Evolutionary conservation across 2,113 vertebrate species (phyloP), one percentile per base, ranked within the genome.

Genomic region (Archilochus colubris): DNA sequence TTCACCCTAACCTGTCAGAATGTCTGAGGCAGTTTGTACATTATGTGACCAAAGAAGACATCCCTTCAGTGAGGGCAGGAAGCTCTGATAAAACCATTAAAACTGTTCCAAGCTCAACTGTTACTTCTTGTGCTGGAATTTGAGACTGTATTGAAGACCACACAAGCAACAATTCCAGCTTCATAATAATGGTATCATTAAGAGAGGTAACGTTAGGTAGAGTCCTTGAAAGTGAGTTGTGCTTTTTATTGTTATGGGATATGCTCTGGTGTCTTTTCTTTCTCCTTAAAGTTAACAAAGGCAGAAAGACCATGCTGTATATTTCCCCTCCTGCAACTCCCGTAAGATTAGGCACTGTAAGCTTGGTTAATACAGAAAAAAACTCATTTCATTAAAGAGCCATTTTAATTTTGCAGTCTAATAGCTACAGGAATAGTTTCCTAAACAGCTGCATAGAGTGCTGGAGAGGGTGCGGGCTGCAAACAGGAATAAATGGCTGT

Each of bases 11-110:
- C 57, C 61, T 82, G 70, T 91, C 90, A 96, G 53, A 48, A 48
- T 53, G 78, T 25, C 91, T 61, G 43, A 95, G 70, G 79, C 75
- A 89, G 92, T 88, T 90, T 61, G 48, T 53, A 84, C 80, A 86
- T 84, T 90, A 92, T 5, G 21, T 59, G 86, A 93, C 92, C 82
- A 96, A 94, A 86, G 76, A 31, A 88, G 83, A 55, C 31, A 75
- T 67, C 83, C 18, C 43, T 81, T 92, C 76, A 75, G 43, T 17
- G 82, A 91, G 76, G 51, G 75, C 72, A 94, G 76, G 64, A 85
- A 88, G 63, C 55, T 86, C 68, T 53, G 76, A 78, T 81, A 94
- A 90, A 68, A 67, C 92, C 30, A 67, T 86, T 88, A 96, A 57
- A 88, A 72, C 64, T 43, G 31, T 86, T 95, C 55, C 68, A 88